These are phyloP conservation scores for Gymnopithys bicolor DNA, from an alignment of 2,797 vertebrate species.

Conservation along the genomic window DNA sequence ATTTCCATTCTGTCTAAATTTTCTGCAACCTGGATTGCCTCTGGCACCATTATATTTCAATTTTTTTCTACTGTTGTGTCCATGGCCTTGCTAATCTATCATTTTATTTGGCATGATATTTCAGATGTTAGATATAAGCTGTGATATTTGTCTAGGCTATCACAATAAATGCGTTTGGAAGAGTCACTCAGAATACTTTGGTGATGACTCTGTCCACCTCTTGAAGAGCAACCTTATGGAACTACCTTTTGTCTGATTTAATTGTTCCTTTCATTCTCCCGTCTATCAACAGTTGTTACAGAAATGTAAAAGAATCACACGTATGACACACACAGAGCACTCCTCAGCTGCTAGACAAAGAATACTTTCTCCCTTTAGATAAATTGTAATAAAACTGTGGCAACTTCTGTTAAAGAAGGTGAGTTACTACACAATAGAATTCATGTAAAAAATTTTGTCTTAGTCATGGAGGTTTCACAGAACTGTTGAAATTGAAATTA, in stretches of 20 bases:
- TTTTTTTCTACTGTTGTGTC: constrained; percentile 49
- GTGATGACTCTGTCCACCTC: constrained; percentile 5
- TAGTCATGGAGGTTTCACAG: constrained; percentile 18
- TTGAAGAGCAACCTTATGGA: constrained; percentile 22
- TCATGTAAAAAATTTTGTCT: not conserved
- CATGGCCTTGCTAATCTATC: constrained; percentile 53
- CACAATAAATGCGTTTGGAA: constrained; percentile 48
- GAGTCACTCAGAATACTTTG: constrained; percentile 21
- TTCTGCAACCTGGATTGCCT: not conserved
- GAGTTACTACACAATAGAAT: not conserved
- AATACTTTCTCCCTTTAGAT: not conserved
- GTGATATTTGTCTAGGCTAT: constrained; percentile 63
- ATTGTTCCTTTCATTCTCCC: not conserved
- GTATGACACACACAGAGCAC: not conserved
- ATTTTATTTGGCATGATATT: constrained; percentile 56
- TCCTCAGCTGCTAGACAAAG: not conserved
- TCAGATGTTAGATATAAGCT: constrained; percentile 51
- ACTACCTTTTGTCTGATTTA: not conserved
- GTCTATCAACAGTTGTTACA: not conserved
- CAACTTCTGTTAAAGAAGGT: not conserved
- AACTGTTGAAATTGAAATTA: constrained; percentile 45
- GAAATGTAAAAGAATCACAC: not conserved
- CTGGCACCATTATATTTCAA: not conserved
- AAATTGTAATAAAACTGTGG: not conserved
- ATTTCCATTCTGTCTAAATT: constrained; percentile 12